Conservation (phyloP, 2,797 vertebrate genomes). For the Notolabrus celidotus region DNA sequence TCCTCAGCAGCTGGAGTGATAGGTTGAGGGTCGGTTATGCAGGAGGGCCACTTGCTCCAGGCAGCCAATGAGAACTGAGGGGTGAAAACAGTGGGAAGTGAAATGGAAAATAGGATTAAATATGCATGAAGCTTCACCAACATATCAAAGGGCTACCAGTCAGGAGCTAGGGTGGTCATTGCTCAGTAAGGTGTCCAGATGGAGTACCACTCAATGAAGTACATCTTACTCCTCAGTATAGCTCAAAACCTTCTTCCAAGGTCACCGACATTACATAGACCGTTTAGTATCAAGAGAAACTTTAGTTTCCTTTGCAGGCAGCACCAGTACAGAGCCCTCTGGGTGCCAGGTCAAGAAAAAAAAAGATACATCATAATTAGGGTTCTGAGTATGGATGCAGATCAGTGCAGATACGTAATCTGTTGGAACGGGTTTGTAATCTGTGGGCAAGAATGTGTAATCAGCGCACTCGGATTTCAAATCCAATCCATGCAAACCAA, state of each 20-base stretch:
- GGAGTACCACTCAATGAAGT: not conserved
- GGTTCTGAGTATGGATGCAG: too few relatives aligned
- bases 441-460: too few relatives aligned
- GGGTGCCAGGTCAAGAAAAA: too few relatives aligned
- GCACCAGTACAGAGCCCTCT: too few relatives aligned
- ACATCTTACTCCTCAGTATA: not conserved
- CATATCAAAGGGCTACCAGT: conserved; percentile 27
- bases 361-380: too few relatives aligned
- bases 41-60: conserved; percentile 33
- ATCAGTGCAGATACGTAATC: too few relatives aligned
- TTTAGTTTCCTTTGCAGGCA: too few relatives aligned
- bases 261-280: conserved; percentile 26
- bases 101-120: conserved; percentile 68
- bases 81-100: conserved; percentile 46
- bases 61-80: conserved; percentile 44
- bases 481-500: too few relatives aligned
- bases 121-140: conserved; percentile 38
- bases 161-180: conserved; percentile 12
- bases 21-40: conserved; percentile 24
- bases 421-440: too few relatives aligned
- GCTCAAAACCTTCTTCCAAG: conserved; percentile 18
- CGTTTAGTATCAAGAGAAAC: conserved; percentile 36
- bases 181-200: conserved; percentile 14
- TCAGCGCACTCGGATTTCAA: too few relatives aligned
- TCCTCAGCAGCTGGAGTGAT: conserved; percentile 32